Conservation (phyloP, 1,140 invertebrate species). For the Caenorhabditis inopinata region DNA sequence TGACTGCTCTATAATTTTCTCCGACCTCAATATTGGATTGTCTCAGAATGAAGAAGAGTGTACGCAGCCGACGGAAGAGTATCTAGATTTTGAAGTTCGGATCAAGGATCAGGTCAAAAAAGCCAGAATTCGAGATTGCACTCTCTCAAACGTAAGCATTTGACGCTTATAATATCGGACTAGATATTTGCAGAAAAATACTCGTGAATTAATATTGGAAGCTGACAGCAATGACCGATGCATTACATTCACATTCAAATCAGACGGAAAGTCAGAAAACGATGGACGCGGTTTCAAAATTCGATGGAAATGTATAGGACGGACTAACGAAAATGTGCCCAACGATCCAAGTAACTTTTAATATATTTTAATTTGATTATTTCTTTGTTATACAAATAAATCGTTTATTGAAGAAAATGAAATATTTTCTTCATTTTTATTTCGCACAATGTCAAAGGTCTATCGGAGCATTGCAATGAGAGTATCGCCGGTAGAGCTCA, state of each 20-base stretch:
- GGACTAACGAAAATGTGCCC: not conserved
- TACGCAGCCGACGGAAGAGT: not conserved
- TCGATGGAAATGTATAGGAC: constrained; percentile 48
- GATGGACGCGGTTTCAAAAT: constrained; percentile 54
- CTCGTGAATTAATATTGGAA: not conserved
- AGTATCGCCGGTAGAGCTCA: too few species aligned
- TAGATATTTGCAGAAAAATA: not conserved
- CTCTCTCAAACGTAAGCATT: not conserved
- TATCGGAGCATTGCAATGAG: too few species aligned
- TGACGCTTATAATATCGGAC: not conserved
- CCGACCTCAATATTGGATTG: not conserved
- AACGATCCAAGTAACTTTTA: too few species aligned
- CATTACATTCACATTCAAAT: constrained; percentile 45
- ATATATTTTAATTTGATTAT: not conserved
- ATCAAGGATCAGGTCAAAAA: not conserved
- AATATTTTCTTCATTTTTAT: too few species aligned
- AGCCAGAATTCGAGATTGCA: not conserved
- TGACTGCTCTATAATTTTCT: not conserved
- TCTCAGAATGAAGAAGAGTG: not conserved
- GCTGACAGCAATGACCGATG: not conserved
- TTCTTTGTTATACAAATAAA: too few species aligned
- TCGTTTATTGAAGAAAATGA: too few species aligned
- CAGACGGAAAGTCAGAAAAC: constrained; percentile 48
- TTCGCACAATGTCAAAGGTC: too few species aligned
- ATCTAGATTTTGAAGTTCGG: not conserved